Conservation (phyloP, 2,888 invertebrate genomes). For the Acleris laterana region DNA sequence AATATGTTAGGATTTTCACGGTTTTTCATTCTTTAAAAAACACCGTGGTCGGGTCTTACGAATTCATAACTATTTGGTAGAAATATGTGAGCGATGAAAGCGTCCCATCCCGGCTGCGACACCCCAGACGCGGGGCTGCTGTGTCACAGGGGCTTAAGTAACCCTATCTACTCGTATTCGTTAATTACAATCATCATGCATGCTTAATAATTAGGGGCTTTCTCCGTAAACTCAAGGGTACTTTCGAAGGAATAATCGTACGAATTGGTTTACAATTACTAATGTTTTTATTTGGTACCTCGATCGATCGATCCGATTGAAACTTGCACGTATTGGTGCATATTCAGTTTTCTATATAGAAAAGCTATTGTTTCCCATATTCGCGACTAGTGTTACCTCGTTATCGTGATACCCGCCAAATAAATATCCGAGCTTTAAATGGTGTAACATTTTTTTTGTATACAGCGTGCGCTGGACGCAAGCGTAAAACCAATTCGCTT, state of each 20-base stretch:
- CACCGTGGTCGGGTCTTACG: no score
- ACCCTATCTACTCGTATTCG: not conserved
- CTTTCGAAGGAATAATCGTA: not conserved
- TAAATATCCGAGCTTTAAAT: conserved; percentile 25
- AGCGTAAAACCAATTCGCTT: conserved; percentile 74
- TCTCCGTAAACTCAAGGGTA: not conserved
- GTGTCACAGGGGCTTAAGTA: not conserved
- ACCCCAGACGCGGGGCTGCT: not conserved
- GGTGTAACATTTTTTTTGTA: conserved; percentile 45
- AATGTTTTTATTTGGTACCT: not conserved
- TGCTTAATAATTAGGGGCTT: not conserved
- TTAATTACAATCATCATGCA: not conserved
- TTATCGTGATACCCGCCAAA: conserved; percentile 30
- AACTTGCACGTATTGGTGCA: not conserved
- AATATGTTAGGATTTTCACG: no score
- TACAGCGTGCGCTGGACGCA: conserved; percentile 48
- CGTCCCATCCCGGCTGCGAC: not conserved
- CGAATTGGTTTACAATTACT: not conserved
- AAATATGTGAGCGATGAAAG: not conserved
- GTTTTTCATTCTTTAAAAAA: no score
- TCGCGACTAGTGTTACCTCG: conserved; percentile 29
- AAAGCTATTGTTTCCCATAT: conserved; percentile 8
- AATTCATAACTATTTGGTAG: no score
- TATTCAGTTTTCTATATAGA: conserved; percentile 21
- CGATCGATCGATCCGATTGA: no score